Conservation (phyloP, 2,113 vertebrate genomes). For the Percina caprodes region DNA sequence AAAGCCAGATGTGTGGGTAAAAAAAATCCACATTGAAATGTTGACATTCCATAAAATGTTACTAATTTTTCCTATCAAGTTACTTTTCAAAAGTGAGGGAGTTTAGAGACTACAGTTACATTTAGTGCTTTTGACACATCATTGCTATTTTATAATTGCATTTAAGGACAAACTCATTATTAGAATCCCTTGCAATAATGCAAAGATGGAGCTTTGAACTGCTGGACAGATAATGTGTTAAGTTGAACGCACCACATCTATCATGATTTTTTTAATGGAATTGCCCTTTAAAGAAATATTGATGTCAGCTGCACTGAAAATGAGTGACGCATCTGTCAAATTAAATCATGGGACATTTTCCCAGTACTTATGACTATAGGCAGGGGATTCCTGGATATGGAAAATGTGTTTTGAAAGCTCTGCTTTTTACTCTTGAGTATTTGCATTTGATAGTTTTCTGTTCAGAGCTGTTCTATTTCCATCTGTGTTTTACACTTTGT, state of each 20-base stretch:
- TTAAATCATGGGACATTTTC: slow-evolving; percentile 41
- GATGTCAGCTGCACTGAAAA: slow-evolving; percentile 64
- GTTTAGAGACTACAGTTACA: slow-evolving; percentile 16
- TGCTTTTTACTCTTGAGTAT: slow-evolving; percentile 20
- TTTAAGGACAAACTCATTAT: slow-evolving; percentile 30
- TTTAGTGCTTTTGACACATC: slow-evolving; percentile 54
- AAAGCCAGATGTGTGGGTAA: slow-evolving; percentile 16
- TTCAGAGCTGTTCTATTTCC: slow-evolving; percentile 54
- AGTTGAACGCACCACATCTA: slow-evolving; percentile 44
- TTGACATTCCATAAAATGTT: slow-evolving; percentile 76
- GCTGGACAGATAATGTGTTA: slow-evolving; percentile 70
- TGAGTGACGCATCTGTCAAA: slow-evolving; percentile 16
- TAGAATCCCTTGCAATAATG: slow-evolving; percentile 5
- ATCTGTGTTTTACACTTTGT: slow-evolving; percentile 48
- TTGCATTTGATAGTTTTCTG: slow-evolving; percentile 57
- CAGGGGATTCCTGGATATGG: slow-evolving; percentile 48
- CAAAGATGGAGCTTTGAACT: slow-evolving; percentile 64
- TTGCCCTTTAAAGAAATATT: slow-evolving; percentile 68
- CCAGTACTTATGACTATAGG: slow-evolving; percentile 30
- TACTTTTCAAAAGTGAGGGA: slow-evolving; percentile 20
- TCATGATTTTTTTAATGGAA: slow-evolving; percentile 46
- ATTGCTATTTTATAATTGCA: slow-evolving; percentile 20
- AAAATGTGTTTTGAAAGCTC: slow-evolving; percentile 39
- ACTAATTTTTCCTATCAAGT: slow-evolving; percentile 6
- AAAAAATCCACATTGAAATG: slow-evolving; percentile 28